phyloP scores from a whole-genome alignment of 2,113 vertebrate species.

The Cephalopterus ornatus region DNA sequence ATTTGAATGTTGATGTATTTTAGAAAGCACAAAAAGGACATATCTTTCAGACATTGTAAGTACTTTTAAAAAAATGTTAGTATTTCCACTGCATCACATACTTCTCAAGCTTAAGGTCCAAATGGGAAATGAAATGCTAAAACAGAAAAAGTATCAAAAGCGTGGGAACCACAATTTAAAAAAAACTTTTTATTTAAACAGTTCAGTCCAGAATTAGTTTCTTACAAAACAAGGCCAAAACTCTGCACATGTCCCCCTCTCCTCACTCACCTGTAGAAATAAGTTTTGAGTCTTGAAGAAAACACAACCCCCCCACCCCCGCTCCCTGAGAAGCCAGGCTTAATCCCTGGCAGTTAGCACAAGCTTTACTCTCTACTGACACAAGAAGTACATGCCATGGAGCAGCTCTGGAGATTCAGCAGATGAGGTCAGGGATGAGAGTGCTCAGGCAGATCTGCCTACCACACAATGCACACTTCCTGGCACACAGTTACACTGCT shows the following conservation, averaged over 20 bases:
- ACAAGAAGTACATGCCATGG: neutral
- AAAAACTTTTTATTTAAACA: neutral
- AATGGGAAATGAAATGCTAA: neutral
- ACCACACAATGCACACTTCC: neutral
- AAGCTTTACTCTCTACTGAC: neutral
- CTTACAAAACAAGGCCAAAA: neutral
- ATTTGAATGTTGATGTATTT: neutral
- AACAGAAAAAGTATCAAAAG: neutral
- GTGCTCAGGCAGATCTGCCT: neutral
- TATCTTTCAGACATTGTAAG: neutral
- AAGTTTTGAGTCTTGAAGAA: neutral
- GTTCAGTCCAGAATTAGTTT: neutral
- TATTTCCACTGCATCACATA: neutral
- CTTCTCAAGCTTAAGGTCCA: neutral
- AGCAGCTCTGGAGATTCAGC: neutral
- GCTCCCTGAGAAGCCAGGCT: neutral
- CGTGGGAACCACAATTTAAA: neutral
- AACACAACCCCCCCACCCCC: neutral
- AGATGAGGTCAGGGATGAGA: neutral
- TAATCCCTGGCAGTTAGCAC: neutral
- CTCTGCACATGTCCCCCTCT: neutral
- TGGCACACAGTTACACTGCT: neutral
- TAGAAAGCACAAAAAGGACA: neutral
- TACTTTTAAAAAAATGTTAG: neutral
- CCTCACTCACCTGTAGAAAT: neutral